Conservation (phyloP, 2,888 invertebrate species). For the Pristionchus maxplancki region DNA sequence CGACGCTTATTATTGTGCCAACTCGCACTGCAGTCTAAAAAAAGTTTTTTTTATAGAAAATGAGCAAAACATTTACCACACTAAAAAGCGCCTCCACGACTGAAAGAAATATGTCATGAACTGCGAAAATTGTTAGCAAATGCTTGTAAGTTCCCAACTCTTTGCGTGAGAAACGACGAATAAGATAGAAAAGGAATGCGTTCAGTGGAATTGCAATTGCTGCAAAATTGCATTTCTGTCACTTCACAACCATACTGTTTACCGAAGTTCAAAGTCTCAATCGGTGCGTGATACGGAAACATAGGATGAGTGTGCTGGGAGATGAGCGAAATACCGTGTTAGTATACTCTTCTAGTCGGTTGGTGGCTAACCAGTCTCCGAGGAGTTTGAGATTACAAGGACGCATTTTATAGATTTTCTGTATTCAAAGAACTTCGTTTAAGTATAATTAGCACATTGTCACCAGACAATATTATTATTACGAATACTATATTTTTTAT, state of each 20-base stretch:
- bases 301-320: neutral
- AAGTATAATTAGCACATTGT: too few relatives aligned
- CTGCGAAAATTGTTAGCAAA: neutral
- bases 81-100: neutral
- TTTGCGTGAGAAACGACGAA: neutral
- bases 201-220: neutral
- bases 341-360: neutral
- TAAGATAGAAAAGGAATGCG: neutral
- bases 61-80: neutral
- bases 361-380: neutral
- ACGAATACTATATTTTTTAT: too few relatives aligned
- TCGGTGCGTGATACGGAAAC: neutral
- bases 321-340: neutral
- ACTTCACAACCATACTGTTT: neutral
- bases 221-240: neutral
- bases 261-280: neutral
- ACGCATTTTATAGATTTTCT: neutral
- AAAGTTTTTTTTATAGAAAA: neutral
- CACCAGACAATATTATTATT: too few relatives aligned
- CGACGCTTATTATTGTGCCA: neutral
- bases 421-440: too few relatives aligned
- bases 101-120: neutral
- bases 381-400: neutral
- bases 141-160: neutral
- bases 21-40: neutral